Conservation (phyloP, 2,113 vertebrate species). For the Odocoileus hemionus region DNA sequence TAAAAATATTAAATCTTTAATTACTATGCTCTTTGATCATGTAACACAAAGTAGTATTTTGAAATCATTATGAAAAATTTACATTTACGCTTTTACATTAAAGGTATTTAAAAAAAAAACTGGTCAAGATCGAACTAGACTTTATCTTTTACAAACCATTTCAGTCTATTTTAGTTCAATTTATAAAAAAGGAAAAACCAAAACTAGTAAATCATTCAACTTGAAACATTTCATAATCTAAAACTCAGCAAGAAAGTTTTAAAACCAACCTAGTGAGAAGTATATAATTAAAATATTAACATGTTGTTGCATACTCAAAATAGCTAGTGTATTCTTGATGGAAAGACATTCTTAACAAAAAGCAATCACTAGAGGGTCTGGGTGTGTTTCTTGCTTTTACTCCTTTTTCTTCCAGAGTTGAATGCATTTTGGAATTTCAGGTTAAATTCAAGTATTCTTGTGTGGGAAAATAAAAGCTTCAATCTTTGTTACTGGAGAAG, state of each 20-base stretch:
- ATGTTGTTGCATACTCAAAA: background rate
- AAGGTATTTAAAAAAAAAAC: background rate
- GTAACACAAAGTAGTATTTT: background rate
- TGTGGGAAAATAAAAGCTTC: constrained; percentile 17
- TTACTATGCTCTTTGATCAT: background rate
- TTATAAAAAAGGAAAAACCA: background rate
- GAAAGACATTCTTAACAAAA: constrained; percentile 6
- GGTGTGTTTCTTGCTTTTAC: background rate
- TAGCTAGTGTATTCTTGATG: background rate
- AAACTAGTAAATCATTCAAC: background rate
- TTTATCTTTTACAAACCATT: background rate
- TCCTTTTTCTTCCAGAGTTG: background rate
- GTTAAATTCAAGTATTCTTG: constrained; percentile 19
- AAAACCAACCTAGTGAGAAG: background rate
- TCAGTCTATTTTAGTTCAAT: background rate
- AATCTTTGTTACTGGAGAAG: constrained; percentile 12
- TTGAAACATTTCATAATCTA: background rate
- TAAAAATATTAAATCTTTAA: background rate
- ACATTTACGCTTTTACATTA: background rate
- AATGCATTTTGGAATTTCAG: constrained; percentile 24
- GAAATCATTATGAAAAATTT: background rate
- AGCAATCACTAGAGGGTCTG: background rate
- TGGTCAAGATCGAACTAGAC: background rate
- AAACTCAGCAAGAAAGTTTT: background rate
- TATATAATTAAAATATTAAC: constrained; percentile 22